Evolutionary conservation across 2,888 invertebrate genomes (phyloP).

Genomic region (Podabrus alpinus): DNA sequence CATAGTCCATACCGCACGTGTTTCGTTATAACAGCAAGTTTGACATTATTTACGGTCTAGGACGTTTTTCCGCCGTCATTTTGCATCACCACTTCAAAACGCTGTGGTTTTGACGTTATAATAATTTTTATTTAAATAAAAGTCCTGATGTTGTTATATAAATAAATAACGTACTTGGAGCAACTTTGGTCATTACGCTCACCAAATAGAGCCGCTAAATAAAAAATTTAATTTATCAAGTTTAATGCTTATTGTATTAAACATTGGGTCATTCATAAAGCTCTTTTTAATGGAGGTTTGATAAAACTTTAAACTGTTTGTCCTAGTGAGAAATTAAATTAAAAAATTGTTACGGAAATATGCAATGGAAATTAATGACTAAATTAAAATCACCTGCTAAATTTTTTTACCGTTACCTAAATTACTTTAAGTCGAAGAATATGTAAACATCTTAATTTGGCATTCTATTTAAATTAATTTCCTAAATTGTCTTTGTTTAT

Average conservation of each 20-base stretch:
- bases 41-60: not conserved
- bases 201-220: not conserved
- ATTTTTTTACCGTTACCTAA: not conserved
- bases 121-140: too few relatives aligned
- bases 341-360: not conserved
- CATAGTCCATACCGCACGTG: not conserved
- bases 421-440: not conserved
- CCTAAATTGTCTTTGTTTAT: not conserved
- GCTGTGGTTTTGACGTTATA: not conserved
- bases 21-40: not conserved
- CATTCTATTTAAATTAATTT: not conserved
- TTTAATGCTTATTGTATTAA: not conserved
- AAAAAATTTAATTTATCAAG: not conserved
- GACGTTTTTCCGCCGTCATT: not conserved
- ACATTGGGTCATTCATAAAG: not conserved
- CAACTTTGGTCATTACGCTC: not conserved
- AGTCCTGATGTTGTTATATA: too few relatives aligned
- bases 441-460: not conserved
- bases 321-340: not conserved
- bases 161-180: not conserved
- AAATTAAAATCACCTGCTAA: not conserved
- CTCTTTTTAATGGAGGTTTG: not conserved
- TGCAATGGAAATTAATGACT: not conserved
- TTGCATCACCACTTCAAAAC: not conserved
- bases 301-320: not conserved